Base-by-base conservation (phyloP, 1,140 invertebrate species). In the Muscidifurax raptorellus region DNA sequence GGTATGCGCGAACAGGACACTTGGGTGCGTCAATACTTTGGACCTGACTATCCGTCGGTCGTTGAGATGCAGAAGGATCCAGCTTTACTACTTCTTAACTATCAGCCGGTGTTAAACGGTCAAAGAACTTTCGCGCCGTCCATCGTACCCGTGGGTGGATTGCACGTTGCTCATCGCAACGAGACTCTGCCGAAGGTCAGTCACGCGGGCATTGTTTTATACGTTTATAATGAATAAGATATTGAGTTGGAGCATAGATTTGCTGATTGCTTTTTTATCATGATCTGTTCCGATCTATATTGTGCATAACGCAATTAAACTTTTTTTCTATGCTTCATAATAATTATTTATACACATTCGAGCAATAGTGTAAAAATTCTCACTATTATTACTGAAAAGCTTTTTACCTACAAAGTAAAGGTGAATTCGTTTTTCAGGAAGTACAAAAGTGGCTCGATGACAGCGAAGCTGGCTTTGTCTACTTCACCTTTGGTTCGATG, bases 401-500 rank as follows among this genome's bases (percentile, higher is more conserved):
- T n/a, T n/a, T n/a, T n/a, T n/a, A n/a, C n/a, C n/a, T n/a, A n/a
- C n/a, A n/a, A n/a, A n/a, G n/a, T n/a, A n/a, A n/a, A n/a, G 91
- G 0, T 89, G 90, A 18, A 87, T 93, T 66, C 86, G 80, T 88
- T 0, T 88, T 72, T 7, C 18, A 96, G 95, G 95, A 95, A 75
- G 88, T 96, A 10, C 93, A 95, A 88, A 94, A 95, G 82, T 95
- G 95, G 90, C 90, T 96, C 36, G 95, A 96, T 85, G 94, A 94
- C 86, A 94, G 96, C 36, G 91, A 94, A 84, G 90, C 96, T 84
- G 96, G 96, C 1, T 95, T 96, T 10, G 94, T 97, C 69, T 95
- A 96, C 84, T 95, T 97, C 83, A 96, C 95, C 86, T 94, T 97
- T 89, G 96, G 96, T n/a, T 95, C 96, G 10, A 94, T 95, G 90